These are phyloP conservation scores for Ctenodactylus gundi DNA, from an alignment of 2,113 vertebrate genomes.

Conservation along the genomic window DNA sequence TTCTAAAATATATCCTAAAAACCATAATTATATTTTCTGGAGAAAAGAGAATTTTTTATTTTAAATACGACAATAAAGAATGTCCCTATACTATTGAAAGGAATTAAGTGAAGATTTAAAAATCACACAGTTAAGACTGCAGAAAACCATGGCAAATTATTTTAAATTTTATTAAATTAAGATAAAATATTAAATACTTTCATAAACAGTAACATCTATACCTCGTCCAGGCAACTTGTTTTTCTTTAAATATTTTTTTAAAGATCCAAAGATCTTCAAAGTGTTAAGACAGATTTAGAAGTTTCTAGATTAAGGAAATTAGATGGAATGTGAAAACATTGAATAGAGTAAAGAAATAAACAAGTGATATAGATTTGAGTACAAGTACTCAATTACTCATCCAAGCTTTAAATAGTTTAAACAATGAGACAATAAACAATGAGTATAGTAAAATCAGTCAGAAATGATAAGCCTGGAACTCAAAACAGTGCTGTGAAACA, in stretches of 20 bases:
- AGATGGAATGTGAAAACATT: background rate
- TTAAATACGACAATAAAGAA: conserved; percentile 19
- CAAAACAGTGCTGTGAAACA: background rate
- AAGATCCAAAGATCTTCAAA: background rate
- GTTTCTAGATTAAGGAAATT: background rate
- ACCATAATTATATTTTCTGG: background rate
- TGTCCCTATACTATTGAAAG: background rate
- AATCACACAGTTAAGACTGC: background rate
- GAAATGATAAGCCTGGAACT: background rate
- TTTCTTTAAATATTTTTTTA: conserved; percentile 6
- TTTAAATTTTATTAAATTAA: conserved; percentile 24
- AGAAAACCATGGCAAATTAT: background rate
- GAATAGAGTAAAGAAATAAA: background rate
- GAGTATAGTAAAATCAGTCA: background rate
- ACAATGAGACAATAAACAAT: background rate
- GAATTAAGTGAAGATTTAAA: background rate
- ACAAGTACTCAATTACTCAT: background rate
- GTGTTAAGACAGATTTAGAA: background rate
- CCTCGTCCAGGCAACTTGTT: background rate
- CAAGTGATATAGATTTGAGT: background rate
- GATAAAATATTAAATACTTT: conserved; percentile 8
- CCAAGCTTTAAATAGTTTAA: background rate
- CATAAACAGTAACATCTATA: background rate
- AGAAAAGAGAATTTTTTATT: conserved; percentile 8
- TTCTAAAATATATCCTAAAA: conserved; percentile 42